phyloP scores from a whole-genome alignment of 2,113 vertebrate genomes.

The Rhea pennata region DNA sequence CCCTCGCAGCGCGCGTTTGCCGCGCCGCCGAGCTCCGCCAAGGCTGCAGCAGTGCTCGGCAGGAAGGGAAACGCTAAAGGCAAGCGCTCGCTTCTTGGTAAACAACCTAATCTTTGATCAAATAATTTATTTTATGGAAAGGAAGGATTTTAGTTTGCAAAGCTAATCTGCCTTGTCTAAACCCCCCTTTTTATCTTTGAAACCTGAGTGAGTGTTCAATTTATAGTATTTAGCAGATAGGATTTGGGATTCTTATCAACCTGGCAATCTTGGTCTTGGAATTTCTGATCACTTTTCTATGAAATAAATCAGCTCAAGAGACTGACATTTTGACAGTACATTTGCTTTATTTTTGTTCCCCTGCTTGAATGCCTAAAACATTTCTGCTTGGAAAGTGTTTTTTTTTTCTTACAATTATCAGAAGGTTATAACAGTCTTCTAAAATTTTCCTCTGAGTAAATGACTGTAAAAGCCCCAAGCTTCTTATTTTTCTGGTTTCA shows the following conservation, averaged over 20 bases:
- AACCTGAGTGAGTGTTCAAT: slow-evolving; percentile 12
- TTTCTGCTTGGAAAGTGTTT: neutral
- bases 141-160: slow-evolving; percentile 1
- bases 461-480: neutral
- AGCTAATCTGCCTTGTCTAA: slow-evolving; percentile 42
- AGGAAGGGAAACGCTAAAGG: neutral
- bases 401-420: neutral
- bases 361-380: neutral
- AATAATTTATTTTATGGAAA: slow-evolving; percentile 34
- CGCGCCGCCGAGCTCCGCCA: accelerated
- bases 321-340: neutral
- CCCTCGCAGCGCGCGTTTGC: neutral
- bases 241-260: neutral
- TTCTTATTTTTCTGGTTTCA: neutral
- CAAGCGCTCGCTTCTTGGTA: neutral
- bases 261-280: neutral
- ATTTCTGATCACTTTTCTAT: slow-evolving; percentile 29
- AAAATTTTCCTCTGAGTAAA: neutral
- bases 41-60: accelerated
- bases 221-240: slow-evolving; percentile 30
- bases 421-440: neutral
- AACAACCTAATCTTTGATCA: slow-evolving; percentile 14
- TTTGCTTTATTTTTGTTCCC: neutral
- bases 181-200: slow-evolving; percentile 36
- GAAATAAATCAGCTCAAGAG: neutral